phyloP scores from a whole-genome alignment of 2,113 vertebrate genomes.

The Sakesphorus luctuosus region DNA sequence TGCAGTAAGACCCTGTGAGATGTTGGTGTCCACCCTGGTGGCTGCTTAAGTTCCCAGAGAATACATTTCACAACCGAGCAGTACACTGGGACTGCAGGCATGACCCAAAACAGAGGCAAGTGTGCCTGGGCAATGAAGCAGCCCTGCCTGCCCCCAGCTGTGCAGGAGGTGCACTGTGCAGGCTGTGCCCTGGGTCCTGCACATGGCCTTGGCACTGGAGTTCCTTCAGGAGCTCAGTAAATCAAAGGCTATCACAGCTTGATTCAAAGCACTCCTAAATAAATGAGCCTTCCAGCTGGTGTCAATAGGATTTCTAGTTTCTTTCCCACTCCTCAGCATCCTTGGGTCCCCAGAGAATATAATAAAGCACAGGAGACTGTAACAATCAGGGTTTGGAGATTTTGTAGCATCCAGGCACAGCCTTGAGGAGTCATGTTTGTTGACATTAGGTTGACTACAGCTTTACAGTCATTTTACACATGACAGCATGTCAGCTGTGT shows the following conservation, averaged over 20 bases:
- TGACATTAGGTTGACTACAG: conserved; percentile 38
- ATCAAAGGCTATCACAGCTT: background rate
- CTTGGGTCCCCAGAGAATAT: background rate
- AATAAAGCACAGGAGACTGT: background rate
- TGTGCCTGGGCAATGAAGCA: accelerated
- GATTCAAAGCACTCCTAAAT: background rate
- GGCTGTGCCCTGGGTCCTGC: background rate
- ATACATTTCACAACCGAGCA: background rate
- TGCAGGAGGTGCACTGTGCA: background rate
- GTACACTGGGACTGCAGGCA: background rate
- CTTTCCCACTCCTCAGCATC: background rate
- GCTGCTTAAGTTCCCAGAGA: background rate
- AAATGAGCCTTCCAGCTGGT: conserved; percentile 15
- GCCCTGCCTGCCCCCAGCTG: background rate
- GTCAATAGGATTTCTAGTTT: background rate
- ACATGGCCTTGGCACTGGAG: background rate
- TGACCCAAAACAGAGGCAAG: background rate
- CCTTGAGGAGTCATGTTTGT: conserved; percentile 35
- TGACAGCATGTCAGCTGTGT: conserved; percentile 21
- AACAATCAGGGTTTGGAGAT: background rate
- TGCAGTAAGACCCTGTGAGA: background rate
- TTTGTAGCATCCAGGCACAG: background rate
- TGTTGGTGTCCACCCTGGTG: too few species aligned
- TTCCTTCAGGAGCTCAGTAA: background rate
- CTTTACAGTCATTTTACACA: conserved; percentile 33